Evolutionary conservation across 1,140 invertebrate species (phyloP).

Genomic region (Microplitis mediator): DNA sequence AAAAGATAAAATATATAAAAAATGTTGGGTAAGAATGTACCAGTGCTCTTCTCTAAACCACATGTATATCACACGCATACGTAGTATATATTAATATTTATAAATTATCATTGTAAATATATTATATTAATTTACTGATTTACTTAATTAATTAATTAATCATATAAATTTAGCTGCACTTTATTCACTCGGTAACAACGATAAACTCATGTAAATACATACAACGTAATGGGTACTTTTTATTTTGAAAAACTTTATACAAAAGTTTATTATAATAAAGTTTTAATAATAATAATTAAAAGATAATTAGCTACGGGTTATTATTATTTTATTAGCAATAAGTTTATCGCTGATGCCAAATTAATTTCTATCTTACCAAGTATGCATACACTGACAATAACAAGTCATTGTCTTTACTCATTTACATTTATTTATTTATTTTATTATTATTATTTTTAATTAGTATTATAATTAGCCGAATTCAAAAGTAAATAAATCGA

Average conservation of each 20-base stretch:
- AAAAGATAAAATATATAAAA: conserved; percentile 29
- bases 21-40: conserved; percentile 9
- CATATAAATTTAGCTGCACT: neutral
- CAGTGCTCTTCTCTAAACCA: conserved; percentile 19
- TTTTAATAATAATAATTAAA: neutral
- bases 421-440: neutral
- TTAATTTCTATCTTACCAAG: neutral
- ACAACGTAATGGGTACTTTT: conserved; percentile 25
- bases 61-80: conserved; percentile 30
- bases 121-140: neutral
- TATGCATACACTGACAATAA: neutral
- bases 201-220: conserved; percentile 26
- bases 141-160: neutral
- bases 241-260: conserved; percentile 13
- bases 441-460: neutral
- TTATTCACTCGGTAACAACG: conserved; percentile 25
- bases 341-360: conserved; percentile 1
- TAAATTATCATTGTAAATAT: neutral
- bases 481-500: neutral
- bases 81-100: neutral
- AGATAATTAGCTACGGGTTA: neutral
- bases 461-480: neutral
- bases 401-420: neutral
- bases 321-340: conserved; percentile 2
- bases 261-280: conserved; percentile 5